These are phyloP conservation scores for Latheticus oryzae DNA, from an alignment of 2,888 invertebrate species.

Conservation along the genomic window DNA sequence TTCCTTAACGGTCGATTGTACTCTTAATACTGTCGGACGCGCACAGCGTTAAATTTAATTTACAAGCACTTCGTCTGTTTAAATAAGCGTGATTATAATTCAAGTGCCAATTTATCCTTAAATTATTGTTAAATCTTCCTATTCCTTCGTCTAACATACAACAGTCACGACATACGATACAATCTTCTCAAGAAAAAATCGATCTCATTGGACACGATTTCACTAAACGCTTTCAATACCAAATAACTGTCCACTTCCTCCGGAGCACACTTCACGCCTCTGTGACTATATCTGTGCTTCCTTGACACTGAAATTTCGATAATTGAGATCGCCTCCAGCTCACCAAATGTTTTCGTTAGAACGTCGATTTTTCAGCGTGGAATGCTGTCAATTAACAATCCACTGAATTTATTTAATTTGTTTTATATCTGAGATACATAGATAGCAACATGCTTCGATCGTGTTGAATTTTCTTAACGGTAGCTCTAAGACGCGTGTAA, in stretches of 20 bases:
- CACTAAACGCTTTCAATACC: slow-evolving; percentile 18
- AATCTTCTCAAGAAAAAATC: slow-evolving; percentile 18
- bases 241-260: slow-evolving; percentile 40
- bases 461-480: slow-evolving; percentile 24
- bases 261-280: slow-evolving; percentile 29
- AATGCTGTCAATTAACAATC: background rate
- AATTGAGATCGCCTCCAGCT: slow-evolving; percentile 10
- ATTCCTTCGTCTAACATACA: slow-evolving; percentile 17
- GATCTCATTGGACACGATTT: slow-evolving; percentile 22
- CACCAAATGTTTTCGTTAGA: no score
- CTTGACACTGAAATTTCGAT: slow-evolving; percentile 9
- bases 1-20: slow-evolving; percentile 31
- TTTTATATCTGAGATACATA: slow-evolving; percentile 23
- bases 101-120: slow-evolving; percentile 15
- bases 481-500: slow-evolving; percentile 13
- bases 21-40: slow-evolving; percentile 9
- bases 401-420: slow-evolving; percentile 22
- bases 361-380: slow-evolving; percentile 1
- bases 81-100: slow-evolving; percentile 26
- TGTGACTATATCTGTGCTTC: slow-evolving; percentile 13
- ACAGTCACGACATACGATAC: slow-evolving; percentile 14
- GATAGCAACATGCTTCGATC: no score
- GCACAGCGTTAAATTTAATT: slow-evolving; percentile 26
- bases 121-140: slow-evolving; percentile 24
- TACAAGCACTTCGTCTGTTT: slow-evolving; percentile 13